A percentile compares a stretch with the other conserved stretches of the same genome.
Evolutionary conservation across 2,888 invertebrate species (phyloP).

Genomic region (Morpho achilles): DNA sequence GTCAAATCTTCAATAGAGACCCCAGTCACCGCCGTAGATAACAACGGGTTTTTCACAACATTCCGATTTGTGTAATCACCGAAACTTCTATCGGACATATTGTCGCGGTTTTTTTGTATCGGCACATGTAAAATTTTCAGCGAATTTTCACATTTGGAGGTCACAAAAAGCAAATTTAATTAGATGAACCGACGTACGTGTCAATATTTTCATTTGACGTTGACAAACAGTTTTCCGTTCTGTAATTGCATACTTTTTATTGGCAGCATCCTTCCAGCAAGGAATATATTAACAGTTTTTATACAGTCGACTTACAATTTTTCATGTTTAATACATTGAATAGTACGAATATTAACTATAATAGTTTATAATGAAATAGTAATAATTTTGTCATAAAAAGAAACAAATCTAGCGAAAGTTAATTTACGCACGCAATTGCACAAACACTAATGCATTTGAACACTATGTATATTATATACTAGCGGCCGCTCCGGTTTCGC

Average conservation of each 20-base stretch:
- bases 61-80: constrained; percentile 64
- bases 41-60: constrained; percentile 82
- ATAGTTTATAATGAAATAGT: too few relatives aligned
- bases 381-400: too few relatives aligned
- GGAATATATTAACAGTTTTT: not conserved
- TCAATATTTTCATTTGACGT: constrained; percentile 65
- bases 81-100: constrained; percentile 73
- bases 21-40: constrained; percentile 86
- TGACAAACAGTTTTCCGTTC: constrained; percentile 27
- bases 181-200: constrained; percentile 69
- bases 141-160: constrained; percentile 73
- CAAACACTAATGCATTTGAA: too few relatives aligned
- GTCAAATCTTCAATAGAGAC: constrained; percentile 86
- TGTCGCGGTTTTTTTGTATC: constrained; percentile 39
- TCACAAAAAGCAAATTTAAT: constrained; percentile 72
- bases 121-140: constrained; percentile 55
- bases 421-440: too few relatives aligned
- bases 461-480: too few relatives aligned
- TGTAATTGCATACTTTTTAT: constrained; percentile 17
- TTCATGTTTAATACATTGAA: too few relatives aligned
- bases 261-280: constrained; percentile 16
- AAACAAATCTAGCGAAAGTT: too few relatives aligned
- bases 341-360: too few relatives aligned
- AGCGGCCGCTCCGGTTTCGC: too few relatives aligned
- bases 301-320: not conserved